Evolutionary conservation across 2,888 invertebrate species (phyloP).

Genomic region (Volucella inflata): DNA sequence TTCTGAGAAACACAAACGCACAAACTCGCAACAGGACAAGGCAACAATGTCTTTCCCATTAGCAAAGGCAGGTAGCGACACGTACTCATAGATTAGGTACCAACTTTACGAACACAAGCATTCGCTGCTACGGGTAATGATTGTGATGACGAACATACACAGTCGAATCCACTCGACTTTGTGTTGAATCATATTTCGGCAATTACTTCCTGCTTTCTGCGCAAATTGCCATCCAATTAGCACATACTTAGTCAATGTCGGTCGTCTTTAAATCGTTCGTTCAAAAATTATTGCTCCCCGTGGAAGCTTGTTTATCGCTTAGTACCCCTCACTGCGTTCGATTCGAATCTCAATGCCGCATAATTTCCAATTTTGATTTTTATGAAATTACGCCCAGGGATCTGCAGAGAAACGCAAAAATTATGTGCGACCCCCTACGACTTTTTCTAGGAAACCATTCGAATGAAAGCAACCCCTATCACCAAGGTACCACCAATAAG

Average conservation of each 20-base stretch:
- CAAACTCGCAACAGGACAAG: no score
- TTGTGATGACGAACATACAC: no score
- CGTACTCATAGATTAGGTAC: no score
- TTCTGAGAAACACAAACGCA: no score
- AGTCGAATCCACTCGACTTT: no score
- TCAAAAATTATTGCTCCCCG: neutral
- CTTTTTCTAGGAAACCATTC: constrained; percentile 37
- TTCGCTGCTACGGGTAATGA: no score
- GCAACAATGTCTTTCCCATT: no score
- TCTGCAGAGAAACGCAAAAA: constrained; percentile 1
- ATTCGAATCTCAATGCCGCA: constrained; percentile 42
- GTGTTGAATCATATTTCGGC: no score
- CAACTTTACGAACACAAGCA: no score
- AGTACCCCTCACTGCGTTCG: constrained; percentile 46
- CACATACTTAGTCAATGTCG: neutral
- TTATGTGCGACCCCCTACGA: constrained; percentile 47
- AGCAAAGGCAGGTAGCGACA: no score
- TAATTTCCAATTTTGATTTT: constrained; percentile 22
- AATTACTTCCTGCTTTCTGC: no score
- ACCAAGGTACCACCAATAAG: constrained; percentile 1
- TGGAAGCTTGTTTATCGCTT: constrained; percentile 43
- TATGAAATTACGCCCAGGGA: constrained; percentile 12
- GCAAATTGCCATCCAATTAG: neutral
- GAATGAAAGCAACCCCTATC: neutral
- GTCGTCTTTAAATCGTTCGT: no score